A percentile compares a stretch with the other conserved stretches of the same genome.
Conservation (phyloP, 1,140 invertebrate species). For the Saccostrea glomerata region DNA sequence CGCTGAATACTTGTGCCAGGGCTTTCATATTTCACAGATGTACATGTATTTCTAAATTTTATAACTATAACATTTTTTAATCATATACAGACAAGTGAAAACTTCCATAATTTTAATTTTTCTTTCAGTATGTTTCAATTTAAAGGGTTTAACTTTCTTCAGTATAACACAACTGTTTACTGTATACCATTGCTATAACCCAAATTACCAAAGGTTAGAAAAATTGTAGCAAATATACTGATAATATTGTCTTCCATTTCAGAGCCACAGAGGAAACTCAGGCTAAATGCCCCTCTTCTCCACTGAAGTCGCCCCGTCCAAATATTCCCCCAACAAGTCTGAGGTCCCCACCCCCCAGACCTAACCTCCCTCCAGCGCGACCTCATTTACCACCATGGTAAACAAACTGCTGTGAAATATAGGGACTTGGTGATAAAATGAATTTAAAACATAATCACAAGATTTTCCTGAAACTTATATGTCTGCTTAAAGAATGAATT, state of each 20-base stretch:
- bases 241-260: neutral
- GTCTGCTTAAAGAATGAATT: neutral
- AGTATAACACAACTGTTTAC: neutral
- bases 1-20: too few species aligned
- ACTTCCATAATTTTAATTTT: too few species aligned
- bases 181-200: neutral
- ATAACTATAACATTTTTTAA: too few species aligned
- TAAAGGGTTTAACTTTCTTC: too few species aligned
- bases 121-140: too few species aligned
- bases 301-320: neutral
- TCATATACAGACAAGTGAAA: too few species aligned
- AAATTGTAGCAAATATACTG: neutral
- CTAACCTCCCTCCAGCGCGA: neutral
- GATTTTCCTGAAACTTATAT: neutral
- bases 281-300: neutral
- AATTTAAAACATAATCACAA: too few species aligned
- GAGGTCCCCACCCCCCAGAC: neutral
- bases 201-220: neutral
- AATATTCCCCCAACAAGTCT: neutral
- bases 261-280: neutral
- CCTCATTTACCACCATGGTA: neutral
- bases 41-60: too few species aligned
- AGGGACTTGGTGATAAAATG: too few species aligned
- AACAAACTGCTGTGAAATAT: too few species aligned
- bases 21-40: too few species aligned